phyloP scores from a whole-genome alignment of 2,113 vertebrate species.

The Salvelinus fontinalis region DNA sequence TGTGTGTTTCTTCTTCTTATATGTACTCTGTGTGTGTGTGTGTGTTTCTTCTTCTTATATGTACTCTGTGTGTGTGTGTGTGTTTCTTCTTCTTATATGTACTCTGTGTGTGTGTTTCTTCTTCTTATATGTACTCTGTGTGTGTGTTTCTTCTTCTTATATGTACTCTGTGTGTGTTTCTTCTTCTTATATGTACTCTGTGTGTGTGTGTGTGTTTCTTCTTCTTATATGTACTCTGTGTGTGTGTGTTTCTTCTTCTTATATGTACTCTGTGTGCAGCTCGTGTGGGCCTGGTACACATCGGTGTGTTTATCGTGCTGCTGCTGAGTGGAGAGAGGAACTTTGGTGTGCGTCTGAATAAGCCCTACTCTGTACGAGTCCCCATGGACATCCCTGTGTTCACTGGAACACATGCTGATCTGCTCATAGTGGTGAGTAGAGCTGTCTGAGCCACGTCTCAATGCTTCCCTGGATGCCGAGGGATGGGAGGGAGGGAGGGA shows the following conservation, averaged over 20 bases:
- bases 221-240: too few species aligned
- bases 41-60: not conserved
- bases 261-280: too few species aligned
- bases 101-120: not conserved
- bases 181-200: not conserved
- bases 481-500: too few species aligned
- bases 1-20: not conserved
- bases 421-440: slow-evolving; percentile 88
- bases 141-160: too few species aligned
- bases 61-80: slow-evolving; percentile 7
- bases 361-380: slow-evolving; percentile 89
- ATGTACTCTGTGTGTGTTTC: not conserved
- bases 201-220: slow-evolving; percentile 8
- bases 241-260: too few species aligned
- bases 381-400: slow-evolving; percentile 98
- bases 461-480: too few species aligned
- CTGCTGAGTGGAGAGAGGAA: slow-evolving; percentile 96
- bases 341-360: slow-evolving; percentile 96
- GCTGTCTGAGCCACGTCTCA: not conserved
- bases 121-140: too few species aligned
- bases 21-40: slow-evolving; percentile 1
- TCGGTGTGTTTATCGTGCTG: slow-evolving; percentile 95
- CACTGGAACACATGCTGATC: slow-evolving; percentile 94
- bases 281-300: slow-evolving; percentile 92
- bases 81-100: not conserved